These are phyloP conservation scores for Drosophila pectinifera DNA, from an alignment of 1,140 invertebrate genomes.

Conservation along the genomic window DNA sequence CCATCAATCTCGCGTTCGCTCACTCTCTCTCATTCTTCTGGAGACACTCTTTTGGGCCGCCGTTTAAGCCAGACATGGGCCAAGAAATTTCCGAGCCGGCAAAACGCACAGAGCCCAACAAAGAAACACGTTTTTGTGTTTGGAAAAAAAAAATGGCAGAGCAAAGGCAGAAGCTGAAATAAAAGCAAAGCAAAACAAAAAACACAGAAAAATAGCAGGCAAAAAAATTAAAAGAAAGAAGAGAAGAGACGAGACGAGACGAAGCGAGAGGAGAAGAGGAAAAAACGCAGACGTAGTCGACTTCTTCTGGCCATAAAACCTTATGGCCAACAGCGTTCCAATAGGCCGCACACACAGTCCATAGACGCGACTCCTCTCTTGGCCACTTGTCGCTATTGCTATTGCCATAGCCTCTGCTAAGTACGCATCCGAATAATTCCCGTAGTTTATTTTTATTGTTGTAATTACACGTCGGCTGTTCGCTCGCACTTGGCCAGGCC, in stretches of 20 bases:
- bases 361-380: constrained; percentile 24
- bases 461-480: constrained; percentile 71
- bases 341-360: constrained; percentile 67
- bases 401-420: constrained; percentile 54
- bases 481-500: constrained; percentile 20
- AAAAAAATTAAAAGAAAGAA: constrained; percentile 25
- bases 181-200: constrained; percentile 36
- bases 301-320: constrained; percentile 68
- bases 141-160: constrained; percentile 38
- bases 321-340: constrained; percentile 75
- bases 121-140: constrained; percentile 80
- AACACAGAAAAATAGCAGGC: constrained; percentile 41
- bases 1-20: constrained; percentile 23
- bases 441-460: constrained; percentile 83
- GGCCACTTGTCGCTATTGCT: constrained; percentile 66
- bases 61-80: constrained; percentile 36
- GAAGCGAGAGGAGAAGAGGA: constrained; percentile 3
- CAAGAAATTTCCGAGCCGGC: constrained; percentile 68
- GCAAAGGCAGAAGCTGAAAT: constrained; percentile 35
- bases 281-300: constrained; percentile 52
- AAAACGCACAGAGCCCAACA: constrained; percentile 58
- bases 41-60: constrained; percentile 11
- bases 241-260: constrained; percentile 1
- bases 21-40: constrained; percentile 16
- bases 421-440: constrained; percentile 77